These are phyloP conservation scores for Grammomys dolichurus DNA, from an alignment of 2,113 vertebrate genomes.

Conservation along the genomic window DNA sequence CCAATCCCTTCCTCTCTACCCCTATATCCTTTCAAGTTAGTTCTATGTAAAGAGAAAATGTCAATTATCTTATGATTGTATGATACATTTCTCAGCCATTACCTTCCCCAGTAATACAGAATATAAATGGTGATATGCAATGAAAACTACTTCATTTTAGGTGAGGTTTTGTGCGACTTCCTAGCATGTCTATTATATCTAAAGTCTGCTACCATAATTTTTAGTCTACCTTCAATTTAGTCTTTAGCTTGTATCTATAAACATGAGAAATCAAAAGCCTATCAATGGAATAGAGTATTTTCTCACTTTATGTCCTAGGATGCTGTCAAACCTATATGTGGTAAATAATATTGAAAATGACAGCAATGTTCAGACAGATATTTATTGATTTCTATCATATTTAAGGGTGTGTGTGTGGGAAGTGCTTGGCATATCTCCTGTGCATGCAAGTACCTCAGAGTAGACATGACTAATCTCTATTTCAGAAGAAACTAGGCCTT, in stretches of 20 bases:
- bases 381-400: background rate
- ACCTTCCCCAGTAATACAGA: background rate
- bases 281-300: background rate
- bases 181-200: background rate
- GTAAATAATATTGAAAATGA: conserved; percentile 42
- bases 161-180: background rate
- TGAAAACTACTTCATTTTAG: background rate
- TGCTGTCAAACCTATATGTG: background rate
- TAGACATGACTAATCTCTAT: background rate
- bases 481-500: background rate
- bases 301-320: background rate
- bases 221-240: background rate
- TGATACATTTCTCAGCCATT: background rate
- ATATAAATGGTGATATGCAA: background rate
- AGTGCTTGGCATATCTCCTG: background rate
- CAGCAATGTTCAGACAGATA: background rate
- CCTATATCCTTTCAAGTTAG: background rate
- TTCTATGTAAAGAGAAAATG: background rate
- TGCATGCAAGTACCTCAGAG: background rate
- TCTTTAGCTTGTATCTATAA: background rate
- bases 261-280: background rate
- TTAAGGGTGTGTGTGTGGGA: background rate
- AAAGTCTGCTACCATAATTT: background rate
- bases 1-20: background rate
- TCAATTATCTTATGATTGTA: background rate